These are phyloP conservation scores for Lacanobia oleracea DNA, from an alignment of 2,888 invertebrate genomes.

Conservation along the genomic window DNA sequence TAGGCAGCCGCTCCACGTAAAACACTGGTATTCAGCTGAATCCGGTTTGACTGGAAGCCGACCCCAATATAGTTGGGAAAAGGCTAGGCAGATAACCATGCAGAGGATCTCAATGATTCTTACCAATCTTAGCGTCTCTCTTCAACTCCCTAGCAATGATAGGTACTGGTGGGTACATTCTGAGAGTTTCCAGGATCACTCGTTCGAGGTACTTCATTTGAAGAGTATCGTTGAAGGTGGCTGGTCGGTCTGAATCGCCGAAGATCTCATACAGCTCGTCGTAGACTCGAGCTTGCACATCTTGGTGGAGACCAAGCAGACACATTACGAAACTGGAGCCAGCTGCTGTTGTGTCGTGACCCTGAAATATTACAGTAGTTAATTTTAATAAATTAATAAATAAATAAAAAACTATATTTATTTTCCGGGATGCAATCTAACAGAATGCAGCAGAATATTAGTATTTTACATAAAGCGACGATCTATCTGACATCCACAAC, in stretches of 20 bases:
- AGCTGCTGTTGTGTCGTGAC: conserved; percentile 91
- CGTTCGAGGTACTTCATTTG: conserved; percentile 96
- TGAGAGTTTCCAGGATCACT: conserved; percentile 94
- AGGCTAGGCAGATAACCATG: no score
- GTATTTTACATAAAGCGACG: no score
- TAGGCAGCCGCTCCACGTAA: no score
- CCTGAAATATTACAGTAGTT: conserved; percentile 70
- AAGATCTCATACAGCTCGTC: conserved; percentile 94
- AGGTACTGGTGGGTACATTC: conserved; percentile 95
- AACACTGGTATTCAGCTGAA: no score
- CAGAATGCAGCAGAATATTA: no score
- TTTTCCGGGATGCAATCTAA: neutral
- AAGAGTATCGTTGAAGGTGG: conserved; percentile 94
- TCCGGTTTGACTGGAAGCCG: no score
- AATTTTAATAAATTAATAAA: no score
- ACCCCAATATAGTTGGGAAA: no score
- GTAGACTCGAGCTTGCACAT: conserved; percentile 94
- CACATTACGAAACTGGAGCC: conserved; percentile 97
- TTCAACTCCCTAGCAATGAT: conserved; percentile 93
- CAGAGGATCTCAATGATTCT: conserved; percentile 23
- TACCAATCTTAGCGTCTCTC: conserved; percentile 93
- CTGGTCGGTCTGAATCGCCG: conserved; percentile 94
- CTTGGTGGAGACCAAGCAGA: conserved; percentile 94
- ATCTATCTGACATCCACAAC: neutral
- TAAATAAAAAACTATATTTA: no score